Evolutionary conservation across 1,140 invertebrate species (phyloP).

Genomic region (Saccostrea glomerata): DNA sequence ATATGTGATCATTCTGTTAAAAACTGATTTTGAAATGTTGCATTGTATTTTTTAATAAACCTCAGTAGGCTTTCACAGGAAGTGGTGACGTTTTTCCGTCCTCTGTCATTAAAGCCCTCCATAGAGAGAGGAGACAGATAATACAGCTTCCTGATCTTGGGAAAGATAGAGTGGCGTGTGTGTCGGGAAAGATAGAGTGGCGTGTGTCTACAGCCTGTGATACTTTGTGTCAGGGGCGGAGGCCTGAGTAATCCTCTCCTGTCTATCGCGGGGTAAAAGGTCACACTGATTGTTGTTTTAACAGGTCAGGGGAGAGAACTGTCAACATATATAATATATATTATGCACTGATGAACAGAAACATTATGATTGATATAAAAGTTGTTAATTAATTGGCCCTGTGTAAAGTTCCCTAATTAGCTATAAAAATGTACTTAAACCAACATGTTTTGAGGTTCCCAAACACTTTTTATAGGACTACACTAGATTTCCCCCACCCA

Average conservation of each 20-base stretch:
- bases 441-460: background rate
- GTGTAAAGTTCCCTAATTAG: background rate
- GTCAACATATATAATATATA: constrained; percentile 13
- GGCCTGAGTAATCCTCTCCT: background rate
- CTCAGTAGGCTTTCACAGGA: background rate
- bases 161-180: background rate
- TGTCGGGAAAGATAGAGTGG: background rate
- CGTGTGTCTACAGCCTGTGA: background rate
- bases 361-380: background rate
- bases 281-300: background rate
- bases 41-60: too few relatives aligned
- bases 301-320: background rate
- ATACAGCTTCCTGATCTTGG: background rate
- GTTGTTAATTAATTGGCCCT: background rate
- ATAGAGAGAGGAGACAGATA: background rate
- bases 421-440: background rate
- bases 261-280: background rate
- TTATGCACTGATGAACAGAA: background rate
- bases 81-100: background rate
- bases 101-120: background rate
- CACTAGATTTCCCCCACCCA: background rate
- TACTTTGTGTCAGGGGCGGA: background rate
- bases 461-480: background rate
- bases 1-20: too few relatives aligned
- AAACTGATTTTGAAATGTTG: too few relatives aligned